phyloP scores from a whole-genome alignment of 2,797 vertebrate genomes.

The Carapus acus region DNA sequence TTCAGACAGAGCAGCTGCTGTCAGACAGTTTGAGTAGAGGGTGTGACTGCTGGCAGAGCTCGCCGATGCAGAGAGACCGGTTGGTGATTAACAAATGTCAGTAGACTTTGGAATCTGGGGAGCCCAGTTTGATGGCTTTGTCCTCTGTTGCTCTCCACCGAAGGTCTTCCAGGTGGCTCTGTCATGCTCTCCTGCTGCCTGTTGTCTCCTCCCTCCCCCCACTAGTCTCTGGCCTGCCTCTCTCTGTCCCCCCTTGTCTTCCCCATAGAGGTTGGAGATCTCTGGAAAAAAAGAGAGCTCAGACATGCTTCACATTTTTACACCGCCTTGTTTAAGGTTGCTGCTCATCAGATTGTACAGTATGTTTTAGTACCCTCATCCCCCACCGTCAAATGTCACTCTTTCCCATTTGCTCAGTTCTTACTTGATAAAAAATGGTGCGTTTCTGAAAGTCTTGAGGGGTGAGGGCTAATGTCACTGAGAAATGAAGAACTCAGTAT shows the following conservation, averaged over 20 bases:
- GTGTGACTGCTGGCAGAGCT: conserved; percentile 90
- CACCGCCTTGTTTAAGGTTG: conserved; percentile 65
- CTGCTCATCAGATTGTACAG: conserved; percentile 48
- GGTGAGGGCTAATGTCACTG: conserved; percentile 57
- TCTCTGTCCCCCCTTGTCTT: conserved; percentile 38
- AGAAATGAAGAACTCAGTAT: conserved; percentile 57
- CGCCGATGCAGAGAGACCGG: conserved; percentile 88
- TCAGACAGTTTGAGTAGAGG: conserved; percentile 84
- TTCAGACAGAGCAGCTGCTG: conserved; percentile 88
- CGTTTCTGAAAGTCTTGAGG: conserved; percentile 51
- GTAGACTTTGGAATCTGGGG: conserved; percentile 99
- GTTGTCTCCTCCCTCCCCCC: conserved; percentile 39
- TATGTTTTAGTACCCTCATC: conserved; percentile 27
- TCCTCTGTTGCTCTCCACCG: conserved; percentile 73
- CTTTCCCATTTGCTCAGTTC: conserved; percentile 40
- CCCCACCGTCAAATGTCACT: conserved; percentile 31
- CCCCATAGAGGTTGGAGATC: conserved; percentile 60
- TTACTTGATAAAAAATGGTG: conserved; percentile 25
- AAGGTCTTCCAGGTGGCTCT: conserved; percentile 80
- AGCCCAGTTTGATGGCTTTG: conserved; percentile 83
- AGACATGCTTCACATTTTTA: conserved; percentile 75
- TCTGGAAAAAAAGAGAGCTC: conserved; percentile 66
- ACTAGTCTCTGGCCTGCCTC: conserved; percentile 22
- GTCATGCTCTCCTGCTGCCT: conserved; percentile 63
- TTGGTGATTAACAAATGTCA: conserved; percentile 99